Conservation (phyloP, 2,888 invertebrate genomes). For the Parelbella ahira region DNA sequence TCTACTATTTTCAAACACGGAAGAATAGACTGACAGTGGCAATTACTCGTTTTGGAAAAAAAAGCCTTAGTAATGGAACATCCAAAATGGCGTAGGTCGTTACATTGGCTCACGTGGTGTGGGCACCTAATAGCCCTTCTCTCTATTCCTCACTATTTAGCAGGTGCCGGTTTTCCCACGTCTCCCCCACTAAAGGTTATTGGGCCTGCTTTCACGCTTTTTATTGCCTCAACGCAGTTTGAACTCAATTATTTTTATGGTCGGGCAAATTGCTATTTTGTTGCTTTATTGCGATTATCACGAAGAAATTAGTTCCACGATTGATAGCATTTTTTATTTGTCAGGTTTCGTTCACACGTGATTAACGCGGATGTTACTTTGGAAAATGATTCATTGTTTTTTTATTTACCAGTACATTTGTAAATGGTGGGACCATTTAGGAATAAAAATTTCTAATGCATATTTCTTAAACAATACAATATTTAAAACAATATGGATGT, state of each 20-base stretch:
- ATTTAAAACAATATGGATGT: too few relatives aligned
- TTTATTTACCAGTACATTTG: too few relatives aligned
- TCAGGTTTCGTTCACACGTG: slow-evolving; percentile 37
- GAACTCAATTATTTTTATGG: slow-evolving; percentile 81
- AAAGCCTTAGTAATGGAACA: slow-evolving; percentile 47
- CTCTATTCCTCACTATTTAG: slow-evolving; percentile 67
- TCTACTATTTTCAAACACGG: background rate
- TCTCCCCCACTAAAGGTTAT: slow-evolving; percentile 71
- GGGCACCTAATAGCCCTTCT: slow-evolving; percentile 65
- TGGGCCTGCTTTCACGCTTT: slow-evolving; percentile 77
- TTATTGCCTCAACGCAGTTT: slow-evolving; percentile 79
- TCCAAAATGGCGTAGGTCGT: slow-evolving; percentile 57
- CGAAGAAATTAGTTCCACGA: slow-evolving; percentile 70
- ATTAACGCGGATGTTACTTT: slow-evolving; percentile 24
- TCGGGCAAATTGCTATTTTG: slow-evolving; percentile 77
- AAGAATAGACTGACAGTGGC: slow-evolving; percentile 13
- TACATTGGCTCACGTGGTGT: slow-evolving; percentile 61
- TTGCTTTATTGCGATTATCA: slow-evolving; percentile 78
- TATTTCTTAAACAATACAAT: too few relatives aligned
- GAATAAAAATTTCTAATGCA: too few relatives aligned
- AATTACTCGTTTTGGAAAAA: slow-evolving; percentile 20
- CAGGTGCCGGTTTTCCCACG: slow-evolving; percentile 72
- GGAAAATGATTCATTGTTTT: slow-evolving; percentile 5
- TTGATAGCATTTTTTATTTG: slow-evolving; percentile 59
- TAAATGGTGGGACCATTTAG: too few relatives aligned